Evolutionary conservation across 2,797 vertebrate species (phyloP).

Genomic region (Gallinago nigripennis): DNA sequence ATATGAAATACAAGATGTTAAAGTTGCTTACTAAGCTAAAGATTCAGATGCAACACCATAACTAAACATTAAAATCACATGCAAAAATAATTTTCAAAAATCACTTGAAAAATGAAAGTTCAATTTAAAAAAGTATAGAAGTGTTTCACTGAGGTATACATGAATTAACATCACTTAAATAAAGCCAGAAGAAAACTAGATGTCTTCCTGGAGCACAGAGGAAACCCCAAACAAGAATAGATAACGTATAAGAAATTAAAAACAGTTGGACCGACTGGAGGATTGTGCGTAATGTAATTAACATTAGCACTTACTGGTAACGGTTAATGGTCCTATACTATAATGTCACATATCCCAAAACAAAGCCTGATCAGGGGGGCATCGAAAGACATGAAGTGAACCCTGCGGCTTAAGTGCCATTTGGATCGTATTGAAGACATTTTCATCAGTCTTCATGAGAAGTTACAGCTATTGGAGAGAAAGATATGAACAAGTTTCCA

Average conservation of each 20-base stretch:
- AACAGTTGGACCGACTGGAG: constrained; percentile 49
- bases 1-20: not conserved
- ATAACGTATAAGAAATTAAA: not conserved
- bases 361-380: constrained; percentile 26
- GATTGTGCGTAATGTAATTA: constrained; percentile 54
- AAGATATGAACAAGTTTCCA: not conserved
- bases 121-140: not conserved
- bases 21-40: not conserved
- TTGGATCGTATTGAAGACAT: not conserved
- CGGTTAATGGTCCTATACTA: constrained; percentile 26
- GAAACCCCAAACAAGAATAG: not conserved
- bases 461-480: not conserved
- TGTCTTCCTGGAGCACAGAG: not conserved
- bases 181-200: not conserved
- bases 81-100: not conserved
- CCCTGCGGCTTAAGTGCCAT: not conserved
- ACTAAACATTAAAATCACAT: not conserved
- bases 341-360: constrained; percentile 6
- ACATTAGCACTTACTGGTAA: constrained; percentile 43
- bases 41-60: not conserved
- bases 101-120: not conserved
- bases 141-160: not conserved
- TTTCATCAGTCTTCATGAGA: not conserved
- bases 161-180: not conserved
- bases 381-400: constrained; percentile 16